Percentiles rank a stretch among this genome's conserved stretches.
These are phyloP conservation scores for Xiphophorus maculatus DNA, from an alignment of 2,113 vertebrate genomes.

Conservation along the genomic window DNA sequence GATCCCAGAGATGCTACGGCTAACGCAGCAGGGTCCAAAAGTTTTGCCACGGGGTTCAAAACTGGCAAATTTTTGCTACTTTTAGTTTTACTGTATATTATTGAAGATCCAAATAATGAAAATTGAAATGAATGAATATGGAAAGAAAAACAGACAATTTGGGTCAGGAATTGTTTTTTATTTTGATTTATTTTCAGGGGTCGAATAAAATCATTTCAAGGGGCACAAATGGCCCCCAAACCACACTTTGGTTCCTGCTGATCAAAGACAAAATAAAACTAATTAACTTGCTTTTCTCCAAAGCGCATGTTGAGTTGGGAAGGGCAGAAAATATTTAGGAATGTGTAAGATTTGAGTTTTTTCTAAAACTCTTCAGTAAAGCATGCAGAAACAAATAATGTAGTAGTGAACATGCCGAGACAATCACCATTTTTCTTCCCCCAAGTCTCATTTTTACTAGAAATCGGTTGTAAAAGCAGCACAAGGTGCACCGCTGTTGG, in stretches of 20 bases:
- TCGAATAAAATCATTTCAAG: no score
- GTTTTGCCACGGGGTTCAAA: neutral
- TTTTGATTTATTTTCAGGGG: no score
- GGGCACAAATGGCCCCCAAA: no score
- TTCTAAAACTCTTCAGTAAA: neutral
- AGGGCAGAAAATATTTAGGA: neutral
- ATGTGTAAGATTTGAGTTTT: neutral
- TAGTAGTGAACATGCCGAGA: neutral
- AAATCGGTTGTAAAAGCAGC: neutral
- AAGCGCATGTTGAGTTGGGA: neutral
- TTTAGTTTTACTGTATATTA: no score
- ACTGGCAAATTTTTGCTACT: neutral
- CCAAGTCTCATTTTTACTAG: neutral
- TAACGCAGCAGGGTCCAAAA: no score
- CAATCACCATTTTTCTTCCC: neutral
- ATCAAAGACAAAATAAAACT: neutral
- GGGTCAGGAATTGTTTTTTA: no score
- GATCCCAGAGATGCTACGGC: neutral
- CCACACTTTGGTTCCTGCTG: no score
- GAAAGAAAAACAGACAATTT: no score
- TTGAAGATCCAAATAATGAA: no score
- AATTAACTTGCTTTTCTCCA: neutral
- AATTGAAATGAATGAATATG: no score
- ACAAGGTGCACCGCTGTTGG: neutral
- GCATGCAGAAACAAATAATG: neutral